Conservation (phyloP, 2,797 vertebrate species). For the Cheirogaleus major region DNA sequence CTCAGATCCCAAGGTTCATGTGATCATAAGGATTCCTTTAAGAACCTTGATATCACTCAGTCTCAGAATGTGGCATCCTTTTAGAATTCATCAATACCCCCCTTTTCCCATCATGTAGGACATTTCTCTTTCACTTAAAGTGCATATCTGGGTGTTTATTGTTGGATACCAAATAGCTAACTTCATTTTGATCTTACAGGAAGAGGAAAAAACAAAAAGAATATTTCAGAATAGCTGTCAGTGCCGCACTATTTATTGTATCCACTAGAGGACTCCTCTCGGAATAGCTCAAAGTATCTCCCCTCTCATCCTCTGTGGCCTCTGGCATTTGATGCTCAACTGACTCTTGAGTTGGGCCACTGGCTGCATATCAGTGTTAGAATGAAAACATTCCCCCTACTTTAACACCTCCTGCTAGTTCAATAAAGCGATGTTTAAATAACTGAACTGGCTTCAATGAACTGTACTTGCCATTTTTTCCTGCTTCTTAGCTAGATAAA, state of each 20-base stretch:
- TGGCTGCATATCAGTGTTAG: constrained; percentile 73
- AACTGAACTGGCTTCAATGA: constrained; percentile 87
- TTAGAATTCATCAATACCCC: neutral
- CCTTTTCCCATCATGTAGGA: neutral
- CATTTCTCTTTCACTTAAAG: constrained; percentile 32
- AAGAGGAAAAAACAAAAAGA: constrained; percentile 62
- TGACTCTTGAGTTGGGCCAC: constrained; percentile 68
- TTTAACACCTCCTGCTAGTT: constrained; percentile 85
- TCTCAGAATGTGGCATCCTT: neutral
- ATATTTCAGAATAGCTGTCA: constrained; percentile 57
- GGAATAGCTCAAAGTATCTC: constrained; percentile 47
- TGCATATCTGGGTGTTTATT: neutral
- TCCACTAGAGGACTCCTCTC: constrained; percentile 64
- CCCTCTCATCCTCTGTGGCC: constrained; percentile 53
- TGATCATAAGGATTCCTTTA: neutral
- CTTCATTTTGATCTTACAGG: constrained; percentile 49
- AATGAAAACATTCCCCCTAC: constrained; percentile 78
- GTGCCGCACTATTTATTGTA: constrained; percentile 50
- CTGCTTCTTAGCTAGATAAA: constrained; percentile 88
- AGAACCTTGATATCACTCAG: neutral
- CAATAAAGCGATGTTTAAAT: constrained; percentile 88
- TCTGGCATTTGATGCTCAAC: constrained; percentile 71
- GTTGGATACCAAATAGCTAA: neutral
- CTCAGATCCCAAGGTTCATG: neutral
- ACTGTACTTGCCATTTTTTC: constrained; percentile 87